A percentile compares a stretch with the other conserved stretches of the same genome.
Conservation (phyloP, 2,888 invertebrate species). For the Mactromeris polynyma region DNA sequence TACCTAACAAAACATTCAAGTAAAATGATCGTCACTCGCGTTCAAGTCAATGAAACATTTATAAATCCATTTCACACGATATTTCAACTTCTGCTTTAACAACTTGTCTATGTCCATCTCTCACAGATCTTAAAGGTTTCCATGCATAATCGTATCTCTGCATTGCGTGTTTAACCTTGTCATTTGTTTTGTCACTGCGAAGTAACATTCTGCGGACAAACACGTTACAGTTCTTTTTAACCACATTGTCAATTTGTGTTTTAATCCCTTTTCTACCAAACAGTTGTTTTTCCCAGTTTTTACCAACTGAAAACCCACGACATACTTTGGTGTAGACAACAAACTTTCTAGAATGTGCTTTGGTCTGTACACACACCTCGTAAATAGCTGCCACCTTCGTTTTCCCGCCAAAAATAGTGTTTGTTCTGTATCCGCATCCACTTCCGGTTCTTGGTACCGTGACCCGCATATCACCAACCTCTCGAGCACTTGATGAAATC, state of each 20-base stretch:
- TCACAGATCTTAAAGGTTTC: slow-evolving; percentile 9
- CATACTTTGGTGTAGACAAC: slow-evolving; percentile 51
- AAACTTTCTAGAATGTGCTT: slow-evolving; percentile 28
- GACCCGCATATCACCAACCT: not conserved
- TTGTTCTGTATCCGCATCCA: slow-evolving; percentile 58
- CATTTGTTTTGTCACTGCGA: not conserved
- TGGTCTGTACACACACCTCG: slow-evolving; percentile 70
- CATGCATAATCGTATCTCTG: slow-evolving; percentile 70
- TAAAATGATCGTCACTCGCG: not conserved
- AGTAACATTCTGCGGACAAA: not conserved
- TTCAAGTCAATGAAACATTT: not conserved
- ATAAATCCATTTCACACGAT: slow-evolving; percentile 46
- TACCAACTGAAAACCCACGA: not conserved
- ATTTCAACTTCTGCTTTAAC: slow-evolving; percentile 28
- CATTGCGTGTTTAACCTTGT: slow-evolving; percentile 49
- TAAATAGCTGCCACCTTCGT: slow-evolving; percentile 71
- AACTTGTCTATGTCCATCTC: slow-evolving; percentile 9
- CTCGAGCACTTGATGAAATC: slow-evolving; percentile 33
- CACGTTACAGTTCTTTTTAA: slow-evolving; percentile 18
- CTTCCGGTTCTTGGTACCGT: not conserved
- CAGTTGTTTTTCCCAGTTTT: slow-evolving; percentile 56
- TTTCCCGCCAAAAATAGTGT: slow-evolving; percentile 62
- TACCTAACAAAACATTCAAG: too few species aligned
- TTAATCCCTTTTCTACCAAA: slow-evolving; percentile 41
- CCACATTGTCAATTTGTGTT: slow-evolving; percentile 52